Conservation (phyloP, 2,113 vertebrate genomes). For the Phalacrocorax aristotelis region DNA sequence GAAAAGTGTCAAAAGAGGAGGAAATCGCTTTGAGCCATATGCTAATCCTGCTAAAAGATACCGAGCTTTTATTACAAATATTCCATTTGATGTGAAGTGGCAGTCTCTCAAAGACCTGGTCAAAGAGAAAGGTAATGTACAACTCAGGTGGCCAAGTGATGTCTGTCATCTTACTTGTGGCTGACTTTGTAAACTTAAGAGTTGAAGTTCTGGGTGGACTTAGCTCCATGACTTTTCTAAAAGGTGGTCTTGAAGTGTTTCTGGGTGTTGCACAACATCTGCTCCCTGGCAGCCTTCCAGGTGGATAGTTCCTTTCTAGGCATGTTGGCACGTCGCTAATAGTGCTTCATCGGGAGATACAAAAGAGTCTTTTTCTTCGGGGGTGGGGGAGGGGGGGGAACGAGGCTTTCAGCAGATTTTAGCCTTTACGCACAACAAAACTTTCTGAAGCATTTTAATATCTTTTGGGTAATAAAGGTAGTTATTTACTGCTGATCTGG, state of each 20-base stretch:
- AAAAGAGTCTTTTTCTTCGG: background rate
- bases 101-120: slow-evolving; percentile 97
- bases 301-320: background rate
- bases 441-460: slow-evolving; percentile 11
- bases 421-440: background rate
- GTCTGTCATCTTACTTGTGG: slow-evolving; percentile 53
- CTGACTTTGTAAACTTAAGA: slow-evolving; percentile 25
- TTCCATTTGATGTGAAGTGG: slow-evolving; percentile 98
- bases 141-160: slow-evolving; percentile 47
- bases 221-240: background rate
- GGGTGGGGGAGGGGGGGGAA: background rate
- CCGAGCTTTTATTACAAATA: slow-evolving; percentile 97
- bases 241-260: background rate
- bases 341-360: background rate
- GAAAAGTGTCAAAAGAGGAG: slow-evolving; percentile 88
- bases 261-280: background rate
- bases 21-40: slow-evolving; percentile 90
- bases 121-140: slow-evolving; percentile 95
- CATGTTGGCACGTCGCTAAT: slow-evolving; percentile 13
- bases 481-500: background rate
- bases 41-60: slow-evolving; percentile 88
- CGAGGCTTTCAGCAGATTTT: background rate
- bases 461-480: background rate
- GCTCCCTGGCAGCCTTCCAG: slow-evolving; percentile 33
- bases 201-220: slow-evolving; percentile 38